A percentile compares a stretch with the other conserved stretches of the same genome.
Evolutionary conservation across 1,140 invertebrate genomes (phyloP).

Genomic region (Heliconius congener): DNA sequence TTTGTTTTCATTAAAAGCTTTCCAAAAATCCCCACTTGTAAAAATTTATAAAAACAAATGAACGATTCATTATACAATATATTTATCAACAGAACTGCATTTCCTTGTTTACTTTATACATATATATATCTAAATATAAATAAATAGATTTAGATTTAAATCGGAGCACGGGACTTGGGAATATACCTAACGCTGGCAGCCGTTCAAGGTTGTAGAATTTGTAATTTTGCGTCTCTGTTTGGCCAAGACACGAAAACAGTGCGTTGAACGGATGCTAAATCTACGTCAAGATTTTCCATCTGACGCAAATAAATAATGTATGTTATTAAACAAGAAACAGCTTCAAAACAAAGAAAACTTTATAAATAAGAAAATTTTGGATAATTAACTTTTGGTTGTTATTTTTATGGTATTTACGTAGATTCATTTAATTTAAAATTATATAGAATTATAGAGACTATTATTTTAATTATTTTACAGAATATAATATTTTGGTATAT

Average conservation of each 20-base stretch:
- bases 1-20: too few species aligned
- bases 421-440: too few species aligned
- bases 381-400: too few species aligned
- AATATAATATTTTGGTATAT: too few species aligned
- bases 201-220: constrained; percentile 62
- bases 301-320: constrained; percentile 56
- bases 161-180: constrained; percentile 59
- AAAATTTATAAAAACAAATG: constrained; percentile 1
- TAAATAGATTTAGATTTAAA: constrained; percentile 64
- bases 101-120: constrained; percentile 56
- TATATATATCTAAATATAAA: background rate
- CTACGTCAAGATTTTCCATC: constrained; percentile 59
- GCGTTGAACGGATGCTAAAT: constrained; percentile 56
- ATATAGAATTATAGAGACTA: too few species aligned
- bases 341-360: constrained; percentile 14
- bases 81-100: constrained; percentile 19
- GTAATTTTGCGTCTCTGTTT: constrained; percentile 76
- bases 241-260: constrained; percentile 62
- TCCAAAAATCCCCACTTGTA: background rate
- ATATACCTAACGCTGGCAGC: constrained; percentile 59
- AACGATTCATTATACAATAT: background rate
- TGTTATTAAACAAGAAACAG: constrained; percentile 18
- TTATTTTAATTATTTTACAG: too few species aligned
- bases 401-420: too few species aligned
- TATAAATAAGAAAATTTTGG: constrained; percentile 4